Evolutionary conservation across 2,113 vertebrate genomes (phyloP), one percentile per base, ranked within the genome.

Genomic region (Zootoca vivipara): DNA sequence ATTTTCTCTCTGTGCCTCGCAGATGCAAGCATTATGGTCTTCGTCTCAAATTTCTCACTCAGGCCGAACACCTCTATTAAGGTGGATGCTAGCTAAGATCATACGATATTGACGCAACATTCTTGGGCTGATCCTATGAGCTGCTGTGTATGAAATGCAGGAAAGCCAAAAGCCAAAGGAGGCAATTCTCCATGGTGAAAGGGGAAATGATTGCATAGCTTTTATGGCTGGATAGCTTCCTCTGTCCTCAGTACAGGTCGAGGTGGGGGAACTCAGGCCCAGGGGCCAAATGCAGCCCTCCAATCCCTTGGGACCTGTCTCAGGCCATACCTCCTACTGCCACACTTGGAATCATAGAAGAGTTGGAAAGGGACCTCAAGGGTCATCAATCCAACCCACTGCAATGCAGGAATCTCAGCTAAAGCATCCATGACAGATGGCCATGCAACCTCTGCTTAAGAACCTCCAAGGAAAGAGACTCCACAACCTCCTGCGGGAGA

Each of bases 51-150:
- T 74, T 83, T 52, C 26, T 72, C 3, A 28, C 40, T 70, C 9
- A 74, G 82, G 4, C 38, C 40, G 42, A 93, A 73, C 22, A 62
- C 10, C 13, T 58, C 82, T 30, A 65, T 74, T 78, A 89, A 80
- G 83, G 46, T 28, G 2, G 52, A 6, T 16, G 5, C 7, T 70
- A 35, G 24, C 15, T 5, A 33, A 15, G 4, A 67, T 86, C 58
- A 10, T 79, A 74, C 18, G 6, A 18, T 38, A 20, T 58, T 79
- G 42, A 46, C 20, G 28, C 30, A 16, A 9, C n/a, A 22, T 56
- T 78, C 56, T n/a, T 30, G 30, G 42, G 15, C 28, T 7, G 15
- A n/a, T 20, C 16, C 78, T 79, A 79, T n/a, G 52, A 79, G 16
- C 30, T 56, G 7, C 46, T n/a, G 16, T 79, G n/a, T 58, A 6